Conservation (phyloP, 23 tunicate species). For the Phallusia fumigata region DNA sequence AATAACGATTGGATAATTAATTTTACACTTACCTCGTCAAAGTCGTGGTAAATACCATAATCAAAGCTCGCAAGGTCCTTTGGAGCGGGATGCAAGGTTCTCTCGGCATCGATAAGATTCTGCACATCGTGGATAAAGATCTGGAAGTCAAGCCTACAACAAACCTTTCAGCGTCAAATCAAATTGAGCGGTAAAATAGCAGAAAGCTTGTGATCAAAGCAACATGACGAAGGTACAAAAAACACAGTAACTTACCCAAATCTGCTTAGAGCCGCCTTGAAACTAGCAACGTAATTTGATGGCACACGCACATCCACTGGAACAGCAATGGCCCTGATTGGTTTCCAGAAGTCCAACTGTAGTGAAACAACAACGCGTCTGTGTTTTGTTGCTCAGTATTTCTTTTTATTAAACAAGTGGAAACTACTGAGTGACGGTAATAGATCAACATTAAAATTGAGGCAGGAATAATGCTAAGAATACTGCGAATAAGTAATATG, state of each 20-base stretch:
- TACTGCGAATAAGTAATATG: too few relatives aligned
- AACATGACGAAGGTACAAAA: too few relatives aligned
- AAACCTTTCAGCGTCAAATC: not conserved
- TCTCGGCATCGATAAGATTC: constrained; percentile 26
- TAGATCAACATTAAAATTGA: too few relatives aligned
- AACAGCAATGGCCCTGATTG: not conserved
- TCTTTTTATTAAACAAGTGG: too few relatives aligned
- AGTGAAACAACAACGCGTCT: too few relatives aligned
- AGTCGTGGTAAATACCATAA: constrained; percentile 50
- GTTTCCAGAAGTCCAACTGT: too few relatives aligned
- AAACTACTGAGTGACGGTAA: too few relatives aligned
- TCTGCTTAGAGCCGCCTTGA: not conserved
- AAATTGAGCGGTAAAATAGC: too few relatives aligned
- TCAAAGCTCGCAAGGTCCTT: constrained; percentile 23
- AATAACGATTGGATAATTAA: too few relatives aligned
- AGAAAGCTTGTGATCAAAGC: too few relatives aligned
- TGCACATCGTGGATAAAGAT: constrained; percentile 67
- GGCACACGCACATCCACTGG: not conserved
- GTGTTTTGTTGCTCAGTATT: too few relatives aligned
- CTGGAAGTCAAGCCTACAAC: constrained; percentile 33
- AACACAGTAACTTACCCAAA: not conserved
- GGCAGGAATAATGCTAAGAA: too few relatives aligned
- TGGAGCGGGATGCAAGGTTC: constrained; percentile 1
- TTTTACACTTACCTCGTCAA: constrained; percentile 70
- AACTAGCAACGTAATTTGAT: not conserved